Evolutionary conservation across 1,140 invertebrate species (phyloP), one percentile per base, ranked within the genome.

Genomic region (Drosophila teissieri): DNA sequence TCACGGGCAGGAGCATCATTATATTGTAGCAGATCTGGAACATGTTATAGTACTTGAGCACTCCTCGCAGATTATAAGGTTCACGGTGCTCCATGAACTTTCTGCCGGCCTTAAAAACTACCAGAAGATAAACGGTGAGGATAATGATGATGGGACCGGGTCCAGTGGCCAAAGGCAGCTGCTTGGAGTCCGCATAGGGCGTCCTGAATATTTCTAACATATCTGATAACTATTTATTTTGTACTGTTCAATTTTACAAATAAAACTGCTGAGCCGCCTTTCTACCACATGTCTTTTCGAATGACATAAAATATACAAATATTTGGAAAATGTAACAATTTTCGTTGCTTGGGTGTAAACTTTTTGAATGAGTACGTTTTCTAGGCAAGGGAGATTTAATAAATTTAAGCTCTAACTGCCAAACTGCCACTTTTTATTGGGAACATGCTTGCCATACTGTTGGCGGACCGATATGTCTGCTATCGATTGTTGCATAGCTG

Each of bases 41-140:
- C 11, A 96, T 92, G 80, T 98, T 98, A 92, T 98, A 98, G 8
- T 95, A 56, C 15, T 96, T 94, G 12, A 98, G 94, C 0, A 95
- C 85, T 36, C 94, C 48, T 68, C 95, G 96, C 11, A 98, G 93
- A 17, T 96, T 93, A 74, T 95, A 97, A 0, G 97, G 95, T 85
- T 97, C 95, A 57, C 95, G 94, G 75, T 97, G 94, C 72, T 94
- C 94, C 97, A 98, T 98, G 57, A 95, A 95, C 48, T 92, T 93
- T 3, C 96, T 96, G 2, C 97, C 97, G 17, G 93, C 89, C 58
- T 78, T 82, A 1, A 85, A 68, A 12, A 86, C 56, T 85, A 97
- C 96, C 91, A 96, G 95, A n/a, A 97, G 77, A 77, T 97, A 97
- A 0, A 94, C 93, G 0, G 94, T 93, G 11, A 96, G 82, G 15